A percentile compares a stretch with the other conserved stretches of the same genome.
Evolutionary conservation across 1,140 invertebrate genomes (phyloP).

Genomic region (Philopotamus ludificatus): DNA sequence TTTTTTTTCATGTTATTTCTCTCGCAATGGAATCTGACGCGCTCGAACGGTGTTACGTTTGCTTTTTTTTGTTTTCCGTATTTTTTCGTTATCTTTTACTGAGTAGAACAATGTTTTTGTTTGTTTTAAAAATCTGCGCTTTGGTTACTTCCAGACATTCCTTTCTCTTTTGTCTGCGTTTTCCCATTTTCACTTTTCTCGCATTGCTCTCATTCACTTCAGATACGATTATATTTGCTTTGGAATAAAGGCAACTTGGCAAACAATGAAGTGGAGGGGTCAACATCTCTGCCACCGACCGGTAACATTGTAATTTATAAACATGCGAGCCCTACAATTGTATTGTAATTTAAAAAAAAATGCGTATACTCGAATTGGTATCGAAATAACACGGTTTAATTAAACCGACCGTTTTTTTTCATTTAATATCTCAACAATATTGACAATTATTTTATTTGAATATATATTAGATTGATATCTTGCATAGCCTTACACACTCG

Average conservation of each 20-base stretch:
- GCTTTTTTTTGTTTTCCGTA: no score
- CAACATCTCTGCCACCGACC: neutral
- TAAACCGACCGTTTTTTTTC: no score
- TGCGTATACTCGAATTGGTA: no score
- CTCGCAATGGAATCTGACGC: no score
- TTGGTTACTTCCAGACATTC: neutral
- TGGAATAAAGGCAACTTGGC: slow-evolving; percentile 3
- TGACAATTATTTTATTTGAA: no score
- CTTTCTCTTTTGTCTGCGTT: slow-evolving; percentile 18
- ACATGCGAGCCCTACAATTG: neutral
- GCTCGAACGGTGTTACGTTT: no score
- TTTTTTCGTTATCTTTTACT: no score
- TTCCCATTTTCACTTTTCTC: slow-evolving; percentile 24
- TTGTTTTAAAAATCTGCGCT: neutral
- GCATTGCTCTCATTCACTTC: slow-evolving; percentile 14
- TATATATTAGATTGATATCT: no score
- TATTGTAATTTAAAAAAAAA: neutral
- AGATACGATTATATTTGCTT: slow-evolving; percentile 10
- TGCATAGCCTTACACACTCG: no score
- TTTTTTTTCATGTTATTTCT: no score
- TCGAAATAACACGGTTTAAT: no score
- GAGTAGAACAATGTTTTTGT: neutral
- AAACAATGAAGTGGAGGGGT: neutral
- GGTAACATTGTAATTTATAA: neutral
- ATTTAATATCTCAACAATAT: no score